phyloP scores from a whole-genome alignment of 2,113 vertebrate genomes.

The Panthera uncia region DNA sequence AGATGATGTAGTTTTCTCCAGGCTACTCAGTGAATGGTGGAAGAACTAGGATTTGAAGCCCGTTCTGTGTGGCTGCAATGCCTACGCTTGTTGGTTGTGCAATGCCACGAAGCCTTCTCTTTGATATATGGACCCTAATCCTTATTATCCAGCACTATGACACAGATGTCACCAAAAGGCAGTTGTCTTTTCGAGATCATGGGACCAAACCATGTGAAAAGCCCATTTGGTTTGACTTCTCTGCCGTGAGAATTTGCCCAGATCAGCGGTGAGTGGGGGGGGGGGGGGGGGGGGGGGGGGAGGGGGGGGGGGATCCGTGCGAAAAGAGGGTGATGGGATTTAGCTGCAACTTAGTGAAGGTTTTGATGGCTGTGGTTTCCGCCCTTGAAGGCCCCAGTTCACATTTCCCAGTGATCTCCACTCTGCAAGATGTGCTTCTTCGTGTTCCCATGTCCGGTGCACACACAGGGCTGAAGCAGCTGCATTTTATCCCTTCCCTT shows the following conservation, averaged over 20 bases:
- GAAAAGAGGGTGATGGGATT: not conserved
- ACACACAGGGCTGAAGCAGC: not conserved
- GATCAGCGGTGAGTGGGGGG: accelerated
- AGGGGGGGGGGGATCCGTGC: accelerated
- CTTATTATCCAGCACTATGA: not conserved
- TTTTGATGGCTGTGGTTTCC: not conserved
- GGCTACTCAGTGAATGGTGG: not conserved
- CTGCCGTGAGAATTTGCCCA: not conserved
- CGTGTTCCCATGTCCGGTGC: not conserved
- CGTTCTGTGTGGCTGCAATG: not conserved
- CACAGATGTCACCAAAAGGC: not conserved
- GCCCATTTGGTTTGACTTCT: not conserved
- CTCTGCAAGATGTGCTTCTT: not conserved
- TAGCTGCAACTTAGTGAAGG: not conserved
- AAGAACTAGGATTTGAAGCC: not conserved
- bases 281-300: no score
- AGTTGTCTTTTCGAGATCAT: not conserved
- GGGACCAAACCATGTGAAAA: not conserved
- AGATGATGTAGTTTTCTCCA: not conserved
- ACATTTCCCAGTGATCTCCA: not conserved
- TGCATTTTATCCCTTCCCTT: not conserved
- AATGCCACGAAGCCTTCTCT: no score
- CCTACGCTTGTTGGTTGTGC: no score
- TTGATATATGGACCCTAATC: not conserved
- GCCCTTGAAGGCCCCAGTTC: not conserved